Percentiles rank a stretch among this genome's conserved stretches.
Evolutionary conservation across 2,888 invertebrate genomes (phyloP).

Genomic region (Plebejus argus): DNA sequence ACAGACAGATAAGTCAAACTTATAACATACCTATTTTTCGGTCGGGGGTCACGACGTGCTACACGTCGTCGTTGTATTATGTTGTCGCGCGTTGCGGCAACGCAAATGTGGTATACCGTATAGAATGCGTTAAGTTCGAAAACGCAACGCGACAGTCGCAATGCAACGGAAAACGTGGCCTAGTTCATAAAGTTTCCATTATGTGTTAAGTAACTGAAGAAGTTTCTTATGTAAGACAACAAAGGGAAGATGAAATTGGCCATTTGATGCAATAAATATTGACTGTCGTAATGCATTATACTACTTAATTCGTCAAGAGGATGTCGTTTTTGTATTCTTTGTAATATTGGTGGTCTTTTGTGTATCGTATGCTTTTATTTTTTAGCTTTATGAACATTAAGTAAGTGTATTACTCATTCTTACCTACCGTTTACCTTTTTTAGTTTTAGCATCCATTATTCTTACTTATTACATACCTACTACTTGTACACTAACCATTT

Average conservation of each 20-base stretch:
- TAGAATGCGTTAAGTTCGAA: too few species aligned
- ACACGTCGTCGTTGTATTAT: too few species aligned
- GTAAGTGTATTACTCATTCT: neutral
- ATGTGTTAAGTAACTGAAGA: slow-evolving; percentile 16
- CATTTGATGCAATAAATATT: slow-evolving; percentile 28
- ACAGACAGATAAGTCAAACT: too few species aligned
- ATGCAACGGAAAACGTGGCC: neutral
- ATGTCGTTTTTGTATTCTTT: slow-evolving; percentile 16
- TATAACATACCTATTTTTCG: too few species aligned
- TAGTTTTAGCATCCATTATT: neutral
- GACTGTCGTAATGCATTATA: neutral
- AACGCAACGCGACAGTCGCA: neutral
- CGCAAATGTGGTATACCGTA: too few species aligned
- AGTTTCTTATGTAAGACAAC: slow-evolving; percentile 25
- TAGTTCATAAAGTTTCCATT: neutral
- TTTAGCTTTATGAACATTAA: neutral
- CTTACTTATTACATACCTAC: too few species aligned
- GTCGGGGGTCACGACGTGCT: too few species aligned
- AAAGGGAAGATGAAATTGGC: slow-evolving; percentile 27
- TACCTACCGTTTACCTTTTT: neutral
- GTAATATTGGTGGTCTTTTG: slow-evolving; percentile 7
- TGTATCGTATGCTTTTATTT: neutral
- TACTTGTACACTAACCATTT: too few species aligned
- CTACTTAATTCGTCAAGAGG: slow-evolving; percentile 15
- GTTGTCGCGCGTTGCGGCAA: too few species aligned